These are phyloP conservation scores for Lagocephalus sceleratus DNA, from an alignment of 2,797 vertebrate genomes.

Conservation along the genomic window DNA sequence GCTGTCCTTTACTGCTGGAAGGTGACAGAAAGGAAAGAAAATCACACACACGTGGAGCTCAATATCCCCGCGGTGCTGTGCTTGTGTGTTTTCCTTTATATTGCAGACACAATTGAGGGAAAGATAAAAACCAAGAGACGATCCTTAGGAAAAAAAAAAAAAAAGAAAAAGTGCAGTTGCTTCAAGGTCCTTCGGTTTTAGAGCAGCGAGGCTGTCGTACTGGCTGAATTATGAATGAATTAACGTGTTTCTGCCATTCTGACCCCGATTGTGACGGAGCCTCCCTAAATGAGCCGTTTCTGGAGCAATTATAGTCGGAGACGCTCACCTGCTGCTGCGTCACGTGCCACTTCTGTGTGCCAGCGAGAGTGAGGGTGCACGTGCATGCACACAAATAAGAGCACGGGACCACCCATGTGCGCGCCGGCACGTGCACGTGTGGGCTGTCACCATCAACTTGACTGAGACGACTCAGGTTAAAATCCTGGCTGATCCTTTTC, in stretches of 20 bases:
- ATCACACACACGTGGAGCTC: too few species aligned
- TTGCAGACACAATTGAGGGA: too few species aligned
- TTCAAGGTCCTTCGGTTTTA: too few species aligned
- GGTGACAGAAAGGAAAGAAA: too few species aligned
- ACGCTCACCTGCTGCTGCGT: neutral
- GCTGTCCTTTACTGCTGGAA: too few species aligned
- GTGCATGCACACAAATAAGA: slow-evolving; percentile 6
- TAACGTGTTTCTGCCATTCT: too few species aligned
- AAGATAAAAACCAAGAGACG: neutral
- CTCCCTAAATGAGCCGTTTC: too few species aligned
- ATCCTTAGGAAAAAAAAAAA: neutral
- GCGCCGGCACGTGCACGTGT: slow-evolving; percentile 30
- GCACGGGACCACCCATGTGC: slow-evolving; percentile 30
- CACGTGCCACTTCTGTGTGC: slow-evolving; percentile 16
- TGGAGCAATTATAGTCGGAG: neutral
- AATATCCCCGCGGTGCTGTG: neutral
- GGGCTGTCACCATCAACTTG: slow-evolving; percentile 12
- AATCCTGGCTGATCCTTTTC: slow-evolving; percentile 41
- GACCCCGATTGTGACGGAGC: too few species aligned
- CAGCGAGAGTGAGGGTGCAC: slow-evolving; percentile 17
- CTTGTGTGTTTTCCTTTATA: neutral
- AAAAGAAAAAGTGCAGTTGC: neutral
- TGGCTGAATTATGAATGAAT: too few species aligned
- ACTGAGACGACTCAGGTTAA: slow-evolving; percentile 21
- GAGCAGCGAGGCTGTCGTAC: too few species aligned